A percentile compares a stretch with the other conserved stretches of the same genome.
These are phyloP conservation scores for Glyphotaelius pellucidus DNA, from an alignment of 2,888 invertebrate species.

Conservation along the genomic window DNA sequence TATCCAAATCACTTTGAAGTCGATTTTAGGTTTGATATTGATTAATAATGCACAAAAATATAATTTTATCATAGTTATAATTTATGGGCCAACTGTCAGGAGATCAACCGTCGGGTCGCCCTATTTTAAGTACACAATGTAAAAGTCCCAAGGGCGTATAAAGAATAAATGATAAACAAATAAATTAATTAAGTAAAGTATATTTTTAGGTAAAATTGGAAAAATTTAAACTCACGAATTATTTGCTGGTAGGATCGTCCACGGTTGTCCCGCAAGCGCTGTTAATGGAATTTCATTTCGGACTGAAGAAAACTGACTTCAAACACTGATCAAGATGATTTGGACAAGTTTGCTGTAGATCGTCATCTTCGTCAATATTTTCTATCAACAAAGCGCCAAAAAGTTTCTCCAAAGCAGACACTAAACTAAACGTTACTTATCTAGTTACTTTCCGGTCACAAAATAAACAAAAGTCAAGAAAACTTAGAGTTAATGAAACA, in stretches of 20 bases:
- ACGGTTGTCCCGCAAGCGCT: not conserved
- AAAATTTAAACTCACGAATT: not conserved
- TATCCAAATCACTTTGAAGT: no score
- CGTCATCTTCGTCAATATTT: constrained; percentile 71
- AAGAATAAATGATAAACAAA: no score
- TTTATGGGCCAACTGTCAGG: no score
- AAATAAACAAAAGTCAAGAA: not conserved
- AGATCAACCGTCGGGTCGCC: no score
- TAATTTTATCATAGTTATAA: no score
- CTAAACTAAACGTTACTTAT: not conserved
- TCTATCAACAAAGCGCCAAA: not conserved
- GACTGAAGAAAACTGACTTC: constrained; percentile 63
- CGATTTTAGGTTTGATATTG: no score
- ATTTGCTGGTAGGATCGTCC: not conserved
- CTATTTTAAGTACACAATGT: no score
- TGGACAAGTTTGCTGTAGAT: constrained; percentile 77
- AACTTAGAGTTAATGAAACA: not conserved
- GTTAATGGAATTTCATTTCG: not conserved
- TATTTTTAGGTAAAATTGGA: no score
- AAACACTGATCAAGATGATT: constrained; percentile 76
- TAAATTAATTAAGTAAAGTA: no score
- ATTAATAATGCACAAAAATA: no score
- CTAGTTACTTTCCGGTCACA: constrained; percentile 12
- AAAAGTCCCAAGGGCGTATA: no score
- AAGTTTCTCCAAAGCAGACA: constrained; percentile 2